Base-by-base conservation (phyloP, 2,797 vertebrate species). In the Mus spretus region DNA sequence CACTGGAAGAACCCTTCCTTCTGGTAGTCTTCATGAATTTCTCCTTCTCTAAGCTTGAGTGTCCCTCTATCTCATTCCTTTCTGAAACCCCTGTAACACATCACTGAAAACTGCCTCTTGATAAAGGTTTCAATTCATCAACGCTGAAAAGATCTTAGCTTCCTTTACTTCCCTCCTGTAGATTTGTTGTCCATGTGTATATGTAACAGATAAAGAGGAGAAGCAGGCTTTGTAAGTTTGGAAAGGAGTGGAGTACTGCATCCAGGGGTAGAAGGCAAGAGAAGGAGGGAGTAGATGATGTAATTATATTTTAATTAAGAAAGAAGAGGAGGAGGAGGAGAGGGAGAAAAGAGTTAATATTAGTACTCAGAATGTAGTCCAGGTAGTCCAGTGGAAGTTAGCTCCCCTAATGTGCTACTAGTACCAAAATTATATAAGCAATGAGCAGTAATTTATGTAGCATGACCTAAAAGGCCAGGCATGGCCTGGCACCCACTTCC, bases 291-390 rank as follows among this genome's bases (percentile, higher is more conserved):
- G 15, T 14, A 63, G 44, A 47, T 84, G 9, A 0, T 47, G 8
- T 63, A 63, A 44, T 63, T 83, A 44, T 44, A 63, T 44, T 44
- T 44, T 83, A 61, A 83, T 63, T 31, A 83, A 50, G 53, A 37
- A 17, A 6, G 1, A n/a, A 34, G 5, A 5, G 11, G 1, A 31
- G 28, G 0, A 14, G 10, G 1, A 28, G 26, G 0, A 5, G 26
- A 1, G 14, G 31, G 1, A 15, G 6, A 6, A 17, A n/a, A 19
- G 13, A 63, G 81, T 47, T 65, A 20, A 31, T 59, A 12, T 65
- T 47, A 47, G 2, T 75, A 44, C 22, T 44, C 37, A 63, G 8
- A 63, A 83, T 20, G 7, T 17, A 53, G 63, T 50, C 65, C 4
- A 85, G 6, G 7, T 17, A n/a, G 63, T 50, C 65, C 10, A 85